A percentile compares a stretch with the other conserved stretches of the same genome.
Evolutionary conservation across 2,113 vertebrate species (phyloP).

Genomic region (Cervus canadensis): DNA sequence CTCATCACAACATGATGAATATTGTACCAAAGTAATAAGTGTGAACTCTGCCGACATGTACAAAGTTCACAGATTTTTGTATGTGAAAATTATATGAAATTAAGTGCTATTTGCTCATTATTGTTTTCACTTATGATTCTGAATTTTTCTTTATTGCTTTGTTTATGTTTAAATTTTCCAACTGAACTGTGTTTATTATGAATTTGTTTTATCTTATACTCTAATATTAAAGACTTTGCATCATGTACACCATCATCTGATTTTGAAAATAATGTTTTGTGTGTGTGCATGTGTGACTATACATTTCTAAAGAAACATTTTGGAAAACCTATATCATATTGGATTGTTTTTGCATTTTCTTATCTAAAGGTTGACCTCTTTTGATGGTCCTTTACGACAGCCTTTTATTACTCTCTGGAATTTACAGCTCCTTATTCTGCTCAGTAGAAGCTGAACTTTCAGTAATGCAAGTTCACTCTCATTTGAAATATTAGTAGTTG

Average conservation of each 20-base stretch:
- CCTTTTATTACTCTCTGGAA: not conserved
- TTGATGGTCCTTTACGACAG: not conserved
- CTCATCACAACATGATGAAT: not conserved
- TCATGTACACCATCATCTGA: not conserved
- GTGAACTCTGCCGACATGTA: not conserved
- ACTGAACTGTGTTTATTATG: not conserved
- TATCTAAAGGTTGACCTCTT: not conserved
- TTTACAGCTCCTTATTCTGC: not conserved
- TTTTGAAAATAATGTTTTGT: not conserved
- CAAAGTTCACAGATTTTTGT: not conserved
- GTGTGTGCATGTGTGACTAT: not conserved
- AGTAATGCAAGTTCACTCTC: not conserved
- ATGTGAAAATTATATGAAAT: not conserved
- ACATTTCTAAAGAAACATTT: not conserved
- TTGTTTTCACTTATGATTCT: not conserved
- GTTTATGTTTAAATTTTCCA: not conserved
- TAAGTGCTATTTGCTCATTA: not conserved
- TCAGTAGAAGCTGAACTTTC: constrained; percentile 7
- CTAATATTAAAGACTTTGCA: not conserved
- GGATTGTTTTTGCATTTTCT: not conserved
- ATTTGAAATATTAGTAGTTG: constrained; percentile 46
- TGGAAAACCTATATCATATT: not conserved
- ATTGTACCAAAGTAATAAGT: not conserved
- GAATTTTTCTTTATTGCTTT: not conserved
- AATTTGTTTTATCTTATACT: not conserved